Evolutionary conservation across 1,140 invertebrate genomes (phyloP), one percentile per base, ranked within the genome.

Genomic region (Tribolium madens): DNA sequence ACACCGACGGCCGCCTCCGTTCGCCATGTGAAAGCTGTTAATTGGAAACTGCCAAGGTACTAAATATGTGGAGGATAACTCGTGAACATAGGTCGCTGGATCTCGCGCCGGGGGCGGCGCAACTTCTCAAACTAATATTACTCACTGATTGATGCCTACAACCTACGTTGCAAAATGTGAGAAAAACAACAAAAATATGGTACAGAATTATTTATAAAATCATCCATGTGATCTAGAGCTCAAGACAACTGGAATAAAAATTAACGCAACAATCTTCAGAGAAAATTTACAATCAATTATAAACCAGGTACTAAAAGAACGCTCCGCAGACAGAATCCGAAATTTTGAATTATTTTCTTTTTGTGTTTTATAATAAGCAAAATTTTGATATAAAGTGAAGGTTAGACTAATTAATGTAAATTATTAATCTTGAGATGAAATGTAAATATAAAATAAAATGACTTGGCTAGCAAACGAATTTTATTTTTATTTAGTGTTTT

Each of bases 121-220:
- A 77, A 77, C 76, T 77, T 77, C 53, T 57, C 13, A 60, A 77
- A 77, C 76, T 77, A 77, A 77, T n/a, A n/a, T 77, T 77, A 77
- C 33, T 13, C 13, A 13, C 71, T 77, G 76, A 77, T 77, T 77
- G 76, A 77, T 77, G 64, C 76, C 57, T 53, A 48, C 68, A 13
- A 15, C 52, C 21, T 47, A 36, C 9, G 52, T 57, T 26, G 46
- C 18, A n/a, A 26, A 73, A 14, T 53, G 26, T 26, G 42, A 47
- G 21, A 18, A 72, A 13, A 46, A 18, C 21, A 26, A 26, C 21
- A 5, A 26, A 5, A 26, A n/a, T n/a, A n/a, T n/a, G n/a, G n/a
- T n/a, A n/a, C n/a, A n/a, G n/a, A 26, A 26, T 26, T 26, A 26
- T 26, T 26, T 2, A n/a, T n/a, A n/a, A 26, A 26, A 26, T 3